Evolutionary conservation across 2,797 vertebrate species (phyloP), one percentile per base, ranked within the genome.

Genomic region (Cyprinodon diabolis): DNA sequence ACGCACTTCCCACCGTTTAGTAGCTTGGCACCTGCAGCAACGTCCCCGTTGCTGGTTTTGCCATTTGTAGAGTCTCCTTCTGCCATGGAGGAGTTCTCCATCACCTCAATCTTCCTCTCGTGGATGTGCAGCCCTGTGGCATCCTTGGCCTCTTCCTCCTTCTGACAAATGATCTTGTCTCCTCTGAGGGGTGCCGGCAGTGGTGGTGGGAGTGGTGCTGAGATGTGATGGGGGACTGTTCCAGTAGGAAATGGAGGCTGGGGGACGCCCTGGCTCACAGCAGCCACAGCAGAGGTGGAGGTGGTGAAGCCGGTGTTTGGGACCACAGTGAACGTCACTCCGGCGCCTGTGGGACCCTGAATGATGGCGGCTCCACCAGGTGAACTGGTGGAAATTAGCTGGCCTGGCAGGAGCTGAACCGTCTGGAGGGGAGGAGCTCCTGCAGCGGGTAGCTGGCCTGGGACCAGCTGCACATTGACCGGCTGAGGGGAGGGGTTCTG

Each of bases 121-220:
- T 99, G 98, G 89, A 99, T 92, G 80, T 99, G 98, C 90, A 99
- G 96, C 93, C 97, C 98, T 68, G 98, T 97, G 88, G 97, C 97
- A 71, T 99, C 98, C 93, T 98, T 99, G 91, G 98, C 98, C 94
- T 99, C 98, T 95, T 99, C 98, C 94, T 99, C 98, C 94, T 99
- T 99, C 95, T 99, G 98, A 96, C 98, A 99, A 93, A 99, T 99
- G 73, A 99, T 99, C 94, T 97, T 98, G 94, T 99, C 98, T 90
- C 97, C 98, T 96, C 96, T 95, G 86, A 99, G 97, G 30, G 96
- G 96, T 74, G 96, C 95, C 86, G 95, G 94, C 71, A 91, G 91
- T 91, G 96, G 89, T 83, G 95, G 87, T 10, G 83, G 89, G 80
- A 96, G 87, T 80, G 96, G 86, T 0, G 88, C 77, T 0, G 86